phyloP scores from a whole-genome alignment of 2,113 vertebrate species.

The Mola mola region DNA sequence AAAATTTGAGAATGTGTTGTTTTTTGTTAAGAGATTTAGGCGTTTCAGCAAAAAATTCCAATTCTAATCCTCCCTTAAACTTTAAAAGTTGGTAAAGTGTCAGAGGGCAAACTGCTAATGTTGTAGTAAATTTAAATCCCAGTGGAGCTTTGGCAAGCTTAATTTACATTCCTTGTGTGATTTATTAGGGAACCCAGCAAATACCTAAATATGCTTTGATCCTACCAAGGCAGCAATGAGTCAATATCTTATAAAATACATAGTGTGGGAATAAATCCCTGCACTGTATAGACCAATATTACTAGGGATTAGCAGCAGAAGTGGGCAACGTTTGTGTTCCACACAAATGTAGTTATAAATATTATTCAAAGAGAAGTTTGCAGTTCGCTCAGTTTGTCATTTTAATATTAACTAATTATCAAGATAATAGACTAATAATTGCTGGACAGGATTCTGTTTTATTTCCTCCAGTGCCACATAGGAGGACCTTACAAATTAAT shows the following conservation, averaged over 20 bases:
- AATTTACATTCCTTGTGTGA: slow-evolving; percentile 32
- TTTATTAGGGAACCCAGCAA: slow-evolving; percentile 21
- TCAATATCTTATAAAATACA: slow-evolving; percentile 12
- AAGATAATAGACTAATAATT: too few species aligned
- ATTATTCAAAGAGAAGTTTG: too few species aligned
- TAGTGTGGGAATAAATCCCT: slow-evolving; percentile 15
- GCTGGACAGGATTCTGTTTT: too few species aligned
- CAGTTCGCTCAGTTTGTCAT: too few species aligned
- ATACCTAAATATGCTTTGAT: slow-evolving; percentile 36
- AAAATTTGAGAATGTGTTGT: background rate
- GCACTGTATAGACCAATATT: slow-evolving; percentile 1
- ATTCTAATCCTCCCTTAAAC: background rate
- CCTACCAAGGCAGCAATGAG: slow-evolving; percentile 12
- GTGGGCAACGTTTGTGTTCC: too few species aligned
- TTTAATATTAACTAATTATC: too few species aligned
- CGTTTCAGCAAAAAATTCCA: background rate
- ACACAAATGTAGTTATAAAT: too few species aligned
- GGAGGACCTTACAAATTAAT: too few species aligned
- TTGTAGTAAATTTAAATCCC: slow-evolving; percentile 13
- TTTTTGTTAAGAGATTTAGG: background rate
- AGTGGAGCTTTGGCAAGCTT: background rate
- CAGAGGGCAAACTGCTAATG: slow-evolving; percentile 14
- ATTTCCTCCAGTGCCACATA: too few species aligned
- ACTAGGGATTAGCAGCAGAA: background rate
- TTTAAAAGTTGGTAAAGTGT: slow-evolving; percentile 3